Percentiles rank a stretch among this genome's conserved stretches.
phyloP scores from a whole-genome alignment of 1,140 invertebrate genomes.

The Stenopsyche tienmushanensis region DNA sequence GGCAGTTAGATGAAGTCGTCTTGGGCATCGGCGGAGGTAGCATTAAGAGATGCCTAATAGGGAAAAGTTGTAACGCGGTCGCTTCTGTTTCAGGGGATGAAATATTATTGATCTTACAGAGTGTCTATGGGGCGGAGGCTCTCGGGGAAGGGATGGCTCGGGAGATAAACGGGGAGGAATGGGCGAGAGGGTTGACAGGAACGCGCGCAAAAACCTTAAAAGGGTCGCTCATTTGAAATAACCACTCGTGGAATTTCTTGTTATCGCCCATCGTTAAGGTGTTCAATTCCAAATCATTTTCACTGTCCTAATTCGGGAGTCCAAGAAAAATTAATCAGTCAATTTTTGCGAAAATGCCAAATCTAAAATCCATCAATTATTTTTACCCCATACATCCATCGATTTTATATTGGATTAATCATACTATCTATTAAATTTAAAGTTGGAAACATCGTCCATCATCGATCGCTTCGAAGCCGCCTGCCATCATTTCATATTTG shows the following conservation, averaged over 20 bases:
- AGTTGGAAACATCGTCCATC: too few species aligned
- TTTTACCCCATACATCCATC: too few species aligned
- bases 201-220: conserved; percentile 11
- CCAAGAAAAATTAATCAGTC: too few species aligned
- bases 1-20: not conserved
- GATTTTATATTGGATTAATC: too few species aligned
- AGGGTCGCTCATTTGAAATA: conserved; percentile 8
- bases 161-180: not conserved
- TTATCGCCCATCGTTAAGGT: not conserved
- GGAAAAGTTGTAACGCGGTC: conserved; percentile 11
- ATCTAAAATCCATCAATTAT: too few species aligned
- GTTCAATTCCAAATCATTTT: too few species aligned
- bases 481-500: too few species aligned
- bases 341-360: too few species aligned
- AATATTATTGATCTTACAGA: conserved; percentile 38
- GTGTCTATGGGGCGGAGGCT: too few species aligned
- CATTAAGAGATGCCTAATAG: conserved; percentile 5
- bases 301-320: too few species aligned
- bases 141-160: not conserved
- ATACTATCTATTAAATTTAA: too few species aligned
- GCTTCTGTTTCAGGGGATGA: conserved; percentile 25
- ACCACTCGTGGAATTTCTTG: conserved; percentile 1
- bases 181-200: conserved; percentile 5
- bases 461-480: too few species aligned
- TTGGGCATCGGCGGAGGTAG: not conserved